Evolutionary conservation across 1,140 invertebrate genomes (phyloP), one percentile per base, ranked within the genome.

Genomic region (Cydia amplana): DNA sequence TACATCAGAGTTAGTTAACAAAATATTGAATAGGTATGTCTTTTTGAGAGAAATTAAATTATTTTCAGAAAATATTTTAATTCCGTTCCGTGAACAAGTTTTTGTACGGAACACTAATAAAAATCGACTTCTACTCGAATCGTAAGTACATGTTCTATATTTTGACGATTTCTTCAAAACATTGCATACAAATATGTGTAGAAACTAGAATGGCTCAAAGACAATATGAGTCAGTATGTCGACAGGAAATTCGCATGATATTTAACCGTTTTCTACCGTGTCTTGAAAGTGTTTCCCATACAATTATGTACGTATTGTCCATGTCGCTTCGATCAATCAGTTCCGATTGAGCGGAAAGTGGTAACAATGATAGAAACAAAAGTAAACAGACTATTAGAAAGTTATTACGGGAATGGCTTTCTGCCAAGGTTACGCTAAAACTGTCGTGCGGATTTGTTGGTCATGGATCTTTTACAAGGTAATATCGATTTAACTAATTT

Each of bases 241-340:
- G 5, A 32, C 3, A 18, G 51, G 51, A 55, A 55, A 55, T 18
- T 55, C 51, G 51, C 51, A 55, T 55, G 51, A 18, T 55, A 18
- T n/a, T 1, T 18, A 9, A 28, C 25, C 1, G 2, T 67, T 67
- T 67, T 5, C 23, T 67, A 7, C 64, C 64, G 64, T 67, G 64
- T n/a, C 16, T 67, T 18, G 51, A 49, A 49, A 64, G 28, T 32
- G 28, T 67, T 67, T 67, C 64, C 64, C 64, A 67, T 67, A 25
- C 25, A 67, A 67, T 67, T 67, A 67, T 36, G 3, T 10, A 67
- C 64, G 64, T 67, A 67, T 67, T 67, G 64, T 67, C 64, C 64
- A 67, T 32, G 25, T 14, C n/a, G 51, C 4, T 55, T 18, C 16
- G 28, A 25, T 25, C 63, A 14, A 64, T 64, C 25, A 20, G 4